These are phyloP conservation scores for Polydesmus complanatus DNA, from an alignment of 2,888 invertebrate species.

Conservation along the genomic window DNA sequence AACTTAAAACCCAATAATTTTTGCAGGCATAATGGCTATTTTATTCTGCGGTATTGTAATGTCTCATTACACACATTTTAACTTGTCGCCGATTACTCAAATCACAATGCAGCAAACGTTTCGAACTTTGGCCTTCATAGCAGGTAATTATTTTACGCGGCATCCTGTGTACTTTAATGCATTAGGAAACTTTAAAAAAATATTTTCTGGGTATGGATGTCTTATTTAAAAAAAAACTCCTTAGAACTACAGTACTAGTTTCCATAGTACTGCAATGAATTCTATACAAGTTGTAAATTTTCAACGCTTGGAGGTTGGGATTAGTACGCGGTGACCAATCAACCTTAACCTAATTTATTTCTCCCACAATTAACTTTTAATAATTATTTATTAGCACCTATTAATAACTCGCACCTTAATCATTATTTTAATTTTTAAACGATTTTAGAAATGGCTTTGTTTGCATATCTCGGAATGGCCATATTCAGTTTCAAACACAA, in stretches of 20 bases:
- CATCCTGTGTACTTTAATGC: too few relatives aligned
- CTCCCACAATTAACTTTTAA: background rate
- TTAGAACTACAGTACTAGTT: too few relatives aligned
- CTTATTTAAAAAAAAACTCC: too few relatives aligned
- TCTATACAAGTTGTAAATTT: background rate
- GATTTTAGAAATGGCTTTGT: slow-evolving; percentile 82
- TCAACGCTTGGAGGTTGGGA: background rate
- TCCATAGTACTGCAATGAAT: too few relatives aligned
- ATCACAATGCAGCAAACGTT: slow-evolving; percentile 99
- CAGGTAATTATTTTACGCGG: slow-evolving; percentile 36
- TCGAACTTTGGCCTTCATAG: slow-evolving; percentile 91
- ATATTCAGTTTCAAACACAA: slow-evolving; percentile 88
- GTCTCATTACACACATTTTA: slow-evolving; percentile 99
- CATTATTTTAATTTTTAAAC: slow-evolving; percentile 16
- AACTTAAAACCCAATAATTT: background rate
- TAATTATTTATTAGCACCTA: background rate
- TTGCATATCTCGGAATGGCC: slow-evolving; percentile 91
- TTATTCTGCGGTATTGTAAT: slow-evolving; percentile 97
- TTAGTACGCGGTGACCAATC: too few relatives aligned
- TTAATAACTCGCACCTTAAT: too few relatives aligned
- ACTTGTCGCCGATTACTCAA: slow-evolving; percentile 93
- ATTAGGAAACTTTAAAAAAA: too few relatives aligned
- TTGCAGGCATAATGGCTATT: slow-evolving; percentile 92
- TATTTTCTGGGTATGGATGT: background rate
- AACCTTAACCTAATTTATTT: background rate